Conservation (phyloP, 2,888 invertebrate species). For the Himalopsyche japonica region DNA sequence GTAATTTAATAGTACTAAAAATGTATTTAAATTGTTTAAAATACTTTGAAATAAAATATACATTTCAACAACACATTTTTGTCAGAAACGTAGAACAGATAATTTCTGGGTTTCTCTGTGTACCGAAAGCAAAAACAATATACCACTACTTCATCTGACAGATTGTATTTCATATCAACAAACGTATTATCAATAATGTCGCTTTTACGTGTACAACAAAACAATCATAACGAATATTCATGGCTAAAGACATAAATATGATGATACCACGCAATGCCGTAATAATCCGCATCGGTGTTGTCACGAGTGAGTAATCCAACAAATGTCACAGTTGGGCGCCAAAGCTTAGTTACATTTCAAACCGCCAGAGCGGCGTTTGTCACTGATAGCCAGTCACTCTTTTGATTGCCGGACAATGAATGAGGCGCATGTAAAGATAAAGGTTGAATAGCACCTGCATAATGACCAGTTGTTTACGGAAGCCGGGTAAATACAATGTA, state of each 20-base stretch:
- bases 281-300: not conserved
- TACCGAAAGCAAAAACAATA: too few relatives aligned
- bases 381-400: not conserved
- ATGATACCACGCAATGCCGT: not conserved
- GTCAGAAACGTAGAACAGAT: too few relatives aligned
- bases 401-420: not conserved
- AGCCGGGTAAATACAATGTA: not conserved
- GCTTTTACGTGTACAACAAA: not conserved
- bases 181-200: not conserved
- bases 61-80: too few relatives aligned
- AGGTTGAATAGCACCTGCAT: not conserved
- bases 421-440: not conserved
- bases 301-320: not conserved
- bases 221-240: not conserved
- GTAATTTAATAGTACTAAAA: too few relatives aligned
- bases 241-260: too few relatives aligned
- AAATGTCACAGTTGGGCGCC: not conserved
- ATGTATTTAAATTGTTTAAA: too few relatives aligned
- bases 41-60: too few relatives aligned
- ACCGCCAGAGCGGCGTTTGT: not conserved
- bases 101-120: too few relatives aligned
- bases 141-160: too few relatives aligned
- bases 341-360: not conserved
- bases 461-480: not conserved
- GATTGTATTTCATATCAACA: not conserved